A percentile compares a stretch with the other conserved stretches of the same genome.
phyloP scores from a whole-genome alignment of 2,888 invertebrate genomes.

The Lithosia quadra region DNA sequence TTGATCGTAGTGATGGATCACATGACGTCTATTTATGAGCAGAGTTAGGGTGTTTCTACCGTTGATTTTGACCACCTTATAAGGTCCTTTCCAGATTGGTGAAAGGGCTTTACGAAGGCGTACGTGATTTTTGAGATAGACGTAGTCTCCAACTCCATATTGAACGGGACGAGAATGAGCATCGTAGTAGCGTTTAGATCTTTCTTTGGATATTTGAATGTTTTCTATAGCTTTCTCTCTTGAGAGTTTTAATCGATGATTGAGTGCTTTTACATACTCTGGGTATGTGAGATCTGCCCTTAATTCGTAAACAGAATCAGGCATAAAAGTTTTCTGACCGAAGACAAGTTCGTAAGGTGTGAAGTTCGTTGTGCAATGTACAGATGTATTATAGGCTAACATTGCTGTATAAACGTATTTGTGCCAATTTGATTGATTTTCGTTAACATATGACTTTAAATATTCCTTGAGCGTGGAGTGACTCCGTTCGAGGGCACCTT shows the following conservation, averaged over 20 bases:
- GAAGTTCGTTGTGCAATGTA: not conserved
- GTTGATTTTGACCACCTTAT: not conserved
- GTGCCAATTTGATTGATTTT: not conserved
- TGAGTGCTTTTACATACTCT: not conserved
- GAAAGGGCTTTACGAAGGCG: not conserved
- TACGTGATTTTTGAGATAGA: not conserved
- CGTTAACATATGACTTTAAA: no score
- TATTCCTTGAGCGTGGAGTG: constrained; percentile 39
- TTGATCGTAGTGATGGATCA: not conserved
- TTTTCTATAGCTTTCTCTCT: not conserved
- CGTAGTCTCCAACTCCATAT: not conserved
- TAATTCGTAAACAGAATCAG: not conserved
- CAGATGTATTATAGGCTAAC: not conserved
- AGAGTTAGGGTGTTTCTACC: not conserved
- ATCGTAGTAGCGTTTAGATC: not conserved
- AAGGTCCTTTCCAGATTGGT: not conserved
- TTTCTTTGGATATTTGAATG: not conserved
- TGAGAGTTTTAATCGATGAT: not conserved
- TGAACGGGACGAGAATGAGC: not conserved
- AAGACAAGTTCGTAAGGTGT: not conserved
- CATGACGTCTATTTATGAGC: not conserved
- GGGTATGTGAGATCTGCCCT: not conserved
- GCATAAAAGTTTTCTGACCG: not conserved
- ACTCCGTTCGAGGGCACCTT: constrained; percentile 27
- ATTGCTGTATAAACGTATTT: not conserved